Percentiles rank a stretch among this genome's conserved stretches.
These are phyloP conservation scores for Germaria angustata DNA, from an alignment of 2,888 invertebrate genomes.

Conservation along the genomic window DNA sequence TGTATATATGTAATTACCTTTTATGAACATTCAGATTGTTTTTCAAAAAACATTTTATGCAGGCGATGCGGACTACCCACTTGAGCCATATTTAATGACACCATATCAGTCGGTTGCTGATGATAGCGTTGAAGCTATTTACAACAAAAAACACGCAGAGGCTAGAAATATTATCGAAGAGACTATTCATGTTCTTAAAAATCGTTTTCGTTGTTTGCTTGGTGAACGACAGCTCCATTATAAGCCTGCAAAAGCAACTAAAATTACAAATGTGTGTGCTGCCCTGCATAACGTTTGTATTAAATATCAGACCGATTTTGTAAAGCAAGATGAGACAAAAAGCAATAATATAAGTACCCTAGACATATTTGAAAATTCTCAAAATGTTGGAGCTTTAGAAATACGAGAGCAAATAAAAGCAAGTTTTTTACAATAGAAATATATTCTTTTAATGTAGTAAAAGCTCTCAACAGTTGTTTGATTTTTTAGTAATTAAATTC, in stretches of 20 bases:
- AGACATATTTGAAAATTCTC: neutral
- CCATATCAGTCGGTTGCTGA: neutral
- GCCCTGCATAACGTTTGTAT: neutral
- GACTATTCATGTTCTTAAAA: neutral
- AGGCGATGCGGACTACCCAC: neutral
- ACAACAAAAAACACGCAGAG: neutral
- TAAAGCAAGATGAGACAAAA: neutral
- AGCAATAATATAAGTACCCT: neutral
- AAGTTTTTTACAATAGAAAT: neutral
- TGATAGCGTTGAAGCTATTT: neutral
- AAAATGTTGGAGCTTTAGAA: neutral
- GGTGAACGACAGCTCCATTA: neutral
- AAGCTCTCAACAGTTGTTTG: too few relatives aligned
- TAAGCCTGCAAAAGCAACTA: neutral
- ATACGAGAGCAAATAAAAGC: conserved; percentile 9
- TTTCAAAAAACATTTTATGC: neutral
- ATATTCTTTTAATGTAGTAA: neutral
- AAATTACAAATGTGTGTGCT: conserved; percentile 1
- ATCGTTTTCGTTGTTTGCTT: conserved; percentile 4
- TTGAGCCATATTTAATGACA: conserved; percentile 9
- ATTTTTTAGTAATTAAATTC: neutral
- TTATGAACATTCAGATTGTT: neutral
- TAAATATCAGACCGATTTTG: neutral
- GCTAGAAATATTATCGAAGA: neutral
- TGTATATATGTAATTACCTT: too few relatives aligned